Percentiles rank a stretch among this genome's conserved stretches.
Evolutionary conservation across 2,888 invertebrate species (phyloP).

Genomic region (Sarcophaga variegata): DNA sequence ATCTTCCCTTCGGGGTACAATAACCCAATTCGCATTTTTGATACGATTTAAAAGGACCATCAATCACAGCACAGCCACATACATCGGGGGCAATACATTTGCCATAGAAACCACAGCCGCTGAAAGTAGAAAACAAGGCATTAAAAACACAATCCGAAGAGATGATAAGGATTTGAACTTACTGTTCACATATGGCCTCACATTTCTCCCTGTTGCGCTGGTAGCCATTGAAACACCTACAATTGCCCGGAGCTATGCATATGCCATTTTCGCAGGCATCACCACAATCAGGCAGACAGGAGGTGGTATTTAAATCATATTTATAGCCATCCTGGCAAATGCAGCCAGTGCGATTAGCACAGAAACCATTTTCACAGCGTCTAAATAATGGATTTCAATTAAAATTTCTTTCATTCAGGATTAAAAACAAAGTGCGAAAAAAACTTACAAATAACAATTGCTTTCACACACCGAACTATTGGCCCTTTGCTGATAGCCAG

Average conservation of each 20-base stretch:
- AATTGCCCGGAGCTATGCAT: slow-evolving; percentile 80
- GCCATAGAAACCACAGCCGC: slow-evolving; percentile 79
- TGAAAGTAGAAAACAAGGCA: slow-evolving; percentile 26
- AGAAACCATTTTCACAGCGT: slow-evolving; percentile 81
- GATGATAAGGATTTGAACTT: slow-evolving; percentile 1
- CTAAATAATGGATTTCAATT: slow-evolving; percentile 60
- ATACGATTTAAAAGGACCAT: slow-evolving; percentile 71
- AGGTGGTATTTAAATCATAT: slow-evolving; percentile 76
- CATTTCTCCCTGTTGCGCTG: slow-evolving; percentile 74
- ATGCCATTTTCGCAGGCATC: slow-evolving; percentile 79
- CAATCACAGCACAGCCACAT: slow-evolving; percentile 79
- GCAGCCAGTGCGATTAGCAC: slow-evolving; percentile 82
- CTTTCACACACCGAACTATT: slow-evolving; percentile 77
- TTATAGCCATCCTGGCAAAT: slow-evolving; percentile 82
- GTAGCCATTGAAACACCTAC: slow-evolving; percentile 81
- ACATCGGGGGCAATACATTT: slow-evolving; percentile 78
- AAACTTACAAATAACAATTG: slow-evolving; percentile 77
- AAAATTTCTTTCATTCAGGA: neutral
- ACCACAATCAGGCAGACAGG: slow-evolving; percentile 78
- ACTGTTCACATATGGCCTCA: slow-evolving; percentile 76
- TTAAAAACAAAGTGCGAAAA: too few species aligned
- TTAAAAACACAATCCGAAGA: neutral
- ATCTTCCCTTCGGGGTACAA: slow-evolving; percentile 75
- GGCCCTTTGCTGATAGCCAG: slow-evolving; percentile 77
- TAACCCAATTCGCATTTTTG: slow-evolving; percentile 72